Evolutionary conservation across 2,797 vertebrate genomes (phyloP).

Genomic region (Argentina silus): DNA sequence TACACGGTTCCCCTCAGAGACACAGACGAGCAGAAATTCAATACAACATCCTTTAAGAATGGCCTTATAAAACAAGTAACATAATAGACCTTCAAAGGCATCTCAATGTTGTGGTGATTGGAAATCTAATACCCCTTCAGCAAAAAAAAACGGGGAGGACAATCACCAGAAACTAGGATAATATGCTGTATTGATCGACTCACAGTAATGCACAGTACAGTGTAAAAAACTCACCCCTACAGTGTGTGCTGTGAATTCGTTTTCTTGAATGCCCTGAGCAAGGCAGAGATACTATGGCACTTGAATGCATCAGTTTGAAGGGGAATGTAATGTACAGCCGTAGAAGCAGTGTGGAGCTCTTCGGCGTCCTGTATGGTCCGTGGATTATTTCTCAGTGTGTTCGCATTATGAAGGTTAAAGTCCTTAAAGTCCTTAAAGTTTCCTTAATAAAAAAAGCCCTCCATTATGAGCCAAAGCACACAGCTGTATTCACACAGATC

Average conservation of each 20-base stretch:
- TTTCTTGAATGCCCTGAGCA: constrained; percentile 5
- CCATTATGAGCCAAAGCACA: background rate
- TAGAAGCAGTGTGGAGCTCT: background rate
- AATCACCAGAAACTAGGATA: constrained; percentile 13
- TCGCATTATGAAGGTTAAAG: background rate
- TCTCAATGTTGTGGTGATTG: constrained; percentile 32
- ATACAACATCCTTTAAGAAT: constrained; percentile 23
- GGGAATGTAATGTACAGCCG: too few relatives aligned
- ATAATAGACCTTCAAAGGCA: constrained; percentile 25
- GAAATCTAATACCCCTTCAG: constrained; percentile 31
- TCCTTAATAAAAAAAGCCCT: too few relatives aligned
- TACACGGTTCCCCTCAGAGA: constrained; percentile 8
- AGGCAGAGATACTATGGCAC: background rate
- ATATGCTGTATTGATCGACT: constrained; percentile 22
- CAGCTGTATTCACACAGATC: background rate
- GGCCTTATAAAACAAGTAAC: constrained; percentile 17
- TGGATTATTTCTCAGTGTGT: background rate
- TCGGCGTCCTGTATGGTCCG: background rate
- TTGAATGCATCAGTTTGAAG: too few relatives aligned
- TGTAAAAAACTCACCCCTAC: background rate
- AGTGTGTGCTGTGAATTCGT: background rate
- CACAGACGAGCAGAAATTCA: constrained; percentile 6
- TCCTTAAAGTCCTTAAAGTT: too few relatives aligned
- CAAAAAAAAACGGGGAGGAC: constrained; percentile 14
- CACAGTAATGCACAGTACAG: background rate